Evolutionary conservation across 2,797 vertebrate genomes (phyloP).

Genomic region (Austrolebias charrua): DNA sequence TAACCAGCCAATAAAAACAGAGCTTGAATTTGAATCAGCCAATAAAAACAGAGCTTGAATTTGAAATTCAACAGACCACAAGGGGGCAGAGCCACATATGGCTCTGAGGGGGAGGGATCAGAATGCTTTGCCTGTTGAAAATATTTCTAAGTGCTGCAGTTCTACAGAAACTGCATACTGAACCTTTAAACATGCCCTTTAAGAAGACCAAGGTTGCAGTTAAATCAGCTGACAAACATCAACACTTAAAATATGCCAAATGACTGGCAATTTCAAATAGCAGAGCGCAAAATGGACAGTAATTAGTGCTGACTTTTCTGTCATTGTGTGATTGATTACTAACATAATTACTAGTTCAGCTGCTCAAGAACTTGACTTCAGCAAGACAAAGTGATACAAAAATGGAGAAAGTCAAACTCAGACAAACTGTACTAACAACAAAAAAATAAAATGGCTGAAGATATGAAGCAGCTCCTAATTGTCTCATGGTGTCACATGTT

Average conservation of each 20-base stretch:
- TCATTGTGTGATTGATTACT: not conserved
- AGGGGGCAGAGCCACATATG: no score
- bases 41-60: no score
- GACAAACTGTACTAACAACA: not conserved
- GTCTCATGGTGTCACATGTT: not conserved
- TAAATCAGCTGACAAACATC: not conserved
- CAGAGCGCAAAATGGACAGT: not conserved
- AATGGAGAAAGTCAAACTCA: not conserved
- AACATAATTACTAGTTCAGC: not conserved
- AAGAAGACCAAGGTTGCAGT: not conserved
- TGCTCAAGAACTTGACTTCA: not conserved
- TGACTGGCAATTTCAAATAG: not conserved
- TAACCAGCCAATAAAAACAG: no score
- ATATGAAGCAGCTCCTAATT: constrained; percentile 3
- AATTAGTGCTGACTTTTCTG: not conserved
- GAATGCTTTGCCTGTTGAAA: no score
- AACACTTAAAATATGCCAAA: not conserved
- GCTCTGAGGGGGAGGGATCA: no score
- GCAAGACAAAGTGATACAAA: not conserved
- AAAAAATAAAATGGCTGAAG: not conserved
- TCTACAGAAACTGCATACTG: no score
- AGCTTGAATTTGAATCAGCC: no score
- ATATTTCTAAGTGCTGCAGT: no score
- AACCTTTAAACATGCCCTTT: no score
- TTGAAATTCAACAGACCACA: no score